phyloP scores from a whole-genome alignment of 1,140 invertebrate genomes.

The Parasteatoda tepidariorum region DNA sequence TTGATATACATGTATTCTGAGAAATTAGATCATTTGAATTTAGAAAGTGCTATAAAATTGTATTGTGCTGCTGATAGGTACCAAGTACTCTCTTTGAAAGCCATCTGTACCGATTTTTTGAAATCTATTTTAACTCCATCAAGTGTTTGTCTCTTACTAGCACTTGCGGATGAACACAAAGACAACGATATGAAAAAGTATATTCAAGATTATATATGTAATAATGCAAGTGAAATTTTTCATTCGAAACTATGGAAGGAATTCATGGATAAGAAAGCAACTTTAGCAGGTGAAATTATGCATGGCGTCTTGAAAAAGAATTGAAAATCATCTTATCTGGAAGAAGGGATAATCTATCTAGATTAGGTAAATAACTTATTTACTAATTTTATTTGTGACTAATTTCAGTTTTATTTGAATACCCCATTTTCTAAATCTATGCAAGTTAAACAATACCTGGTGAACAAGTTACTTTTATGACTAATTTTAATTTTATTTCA shows the following conservation, averaged over 20 bases:
- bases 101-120: background rate
- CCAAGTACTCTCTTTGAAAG: background rate
- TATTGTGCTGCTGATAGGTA: background rate
- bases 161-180: background rate
- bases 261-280: background rate
- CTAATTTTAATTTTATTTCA: too few species aligned
- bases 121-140: background rate
- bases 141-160: slow-evolving; percentile 4
- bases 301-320: background rate
- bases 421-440: too few species aligned
- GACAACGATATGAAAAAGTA: background rate
- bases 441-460: too few species aligned
- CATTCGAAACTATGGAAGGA: background rate
- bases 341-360: too few species aligned
- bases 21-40: background rate
- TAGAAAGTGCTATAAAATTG: background rate
- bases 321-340: background rate
- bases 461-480: too few species aligned
- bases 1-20: slow-evolving; percentile 21
- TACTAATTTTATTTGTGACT: too few species aligned
- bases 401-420: too few species aligned
- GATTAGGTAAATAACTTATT: too few species aligned
- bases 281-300: slow-evolving; percentile 8
- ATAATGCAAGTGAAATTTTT: slow-evolving; percentile 22
- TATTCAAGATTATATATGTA: slow-evolving; percentile 2